Base-by-base conservation (phyloP, 2,888 invertebrate species). In the Drepana falcataria region DNA sequence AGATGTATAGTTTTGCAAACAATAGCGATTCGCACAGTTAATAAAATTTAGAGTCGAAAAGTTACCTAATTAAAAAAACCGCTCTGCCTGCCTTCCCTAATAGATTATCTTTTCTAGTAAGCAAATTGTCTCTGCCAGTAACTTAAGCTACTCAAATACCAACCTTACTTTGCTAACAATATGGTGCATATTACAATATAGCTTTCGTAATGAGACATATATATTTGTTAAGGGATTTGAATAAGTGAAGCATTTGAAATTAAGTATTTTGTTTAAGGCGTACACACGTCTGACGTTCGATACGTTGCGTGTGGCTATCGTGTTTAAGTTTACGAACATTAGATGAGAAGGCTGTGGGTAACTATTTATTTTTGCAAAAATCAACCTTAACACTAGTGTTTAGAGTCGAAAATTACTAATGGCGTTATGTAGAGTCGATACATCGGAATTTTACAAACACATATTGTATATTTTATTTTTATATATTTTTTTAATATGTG, bases 221-320 rank as follows among this genome's bases (percentile, higher is more conserved):
- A 61, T 63, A 61, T 64, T 61, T 58, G 59, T 59, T 56, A 48
- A 53, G 21, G 21, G 51, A 35, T 44, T 44, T 60, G 59, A 65
- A 65, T 69, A 73, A 75, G 77, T 79, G 66, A 74, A 75, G 81
- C 79, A 78, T 80, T 81, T 78, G 68, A 72, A 69, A 56, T 64
- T 65, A 64, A 66, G 56, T 65, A 40, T 51, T 35, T 35, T 37
- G 21, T 37, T 35, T 44, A 44, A 44, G 44, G 44, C 44, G 44
- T 3, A 44, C 2, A 44, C 44, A 44, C 44, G 44, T 9, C 44
- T 44, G 7, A 44, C 9, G 44, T 44, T 1, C 3, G 44, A 9
- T 9, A 9, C 9, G 44, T 44, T 44, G 44, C 44, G 44, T 44
- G 44, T 44, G 44, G 44, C 44, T 44, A 7, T 33, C 9, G 37